Evolutionary conservation across 2,797 vertebrate genomes (phyloP).

Genomic region (Gymnoscopelus microlampas): DNA sequence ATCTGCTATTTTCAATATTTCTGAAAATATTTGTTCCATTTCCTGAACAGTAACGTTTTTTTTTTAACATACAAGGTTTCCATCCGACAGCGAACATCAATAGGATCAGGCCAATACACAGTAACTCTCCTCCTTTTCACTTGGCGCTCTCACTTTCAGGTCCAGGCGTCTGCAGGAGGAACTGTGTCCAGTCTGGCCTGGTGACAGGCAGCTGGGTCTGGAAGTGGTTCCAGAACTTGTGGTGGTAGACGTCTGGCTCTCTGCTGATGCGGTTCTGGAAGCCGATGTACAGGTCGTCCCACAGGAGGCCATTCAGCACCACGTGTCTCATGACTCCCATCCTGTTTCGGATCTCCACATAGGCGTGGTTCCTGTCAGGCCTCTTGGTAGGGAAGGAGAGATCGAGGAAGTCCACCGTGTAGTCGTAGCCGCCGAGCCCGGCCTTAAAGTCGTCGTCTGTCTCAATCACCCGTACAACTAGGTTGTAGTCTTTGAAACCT

Average conservation of each 20-base stretch:
- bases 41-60: too few species aligned
- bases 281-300: conserved; percentile 87
- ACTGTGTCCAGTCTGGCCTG: conserved; percentile 75
- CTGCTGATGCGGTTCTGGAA: conserved; percentile 84
- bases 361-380: conserved; percentile 76
- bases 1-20: too few species aligned
- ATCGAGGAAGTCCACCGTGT: conserved; percentile 84
- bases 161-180: conserved; percentile 60
- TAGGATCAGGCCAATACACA: conserved; percentile 11
- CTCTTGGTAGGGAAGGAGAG: conserved; percentile 80
- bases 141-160: too few species aligned
- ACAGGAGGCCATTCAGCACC: conserved; percentile 81
- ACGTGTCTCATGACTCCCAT: conserved; percentile 80
- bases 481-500: conserved; percentile 83
- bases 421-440: conserved; percentile 72
- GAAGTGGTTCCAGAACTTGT: conserved; percentile 89
- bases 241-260: conserved; percentile 85
- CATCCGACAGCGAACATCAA: too few species aligned
- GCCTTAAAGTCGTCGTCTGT: conserved; percentile 81
- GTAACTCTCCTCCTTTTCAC: background rate
- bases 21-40: too few species aligned
- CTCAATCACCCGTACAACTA: conserved; percentile 84
- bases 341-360: conserved; percentile 79
- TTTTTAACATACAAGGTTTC: too few species aligned
- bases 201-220: conserved; percentile 78